Evolutionary conservation across 2,113 vertebrate genomes (phyloP).

Genomic region (Alethe diademata): DNA sequence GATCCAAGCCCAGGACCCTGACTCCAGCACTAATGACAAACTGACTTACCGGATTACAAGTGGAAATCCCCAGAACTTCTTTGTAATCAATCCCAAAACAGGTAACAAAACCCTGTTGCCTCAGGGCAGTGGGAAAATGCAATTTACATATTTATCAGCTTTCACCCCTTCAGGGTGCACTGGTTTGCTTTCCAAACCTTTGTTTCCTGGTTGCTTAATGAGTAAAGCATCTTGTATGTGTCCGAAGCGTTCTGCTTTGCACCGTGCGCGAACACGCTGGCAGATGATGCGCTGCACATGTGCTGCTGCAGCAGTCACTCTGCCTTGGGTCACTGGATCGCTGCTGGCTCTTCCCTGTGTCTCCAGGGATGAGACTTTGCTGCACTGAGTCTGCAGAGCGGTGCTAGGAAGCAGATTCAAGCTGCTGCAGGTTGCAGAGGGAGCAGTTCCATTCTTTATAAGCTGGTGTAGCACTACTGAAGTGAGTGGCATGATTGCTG

Average conservation of each 20-base stretch:
- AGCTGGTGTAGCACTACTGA: fast-evolving
- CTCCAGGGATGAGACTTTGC: background rate
- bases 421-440: background rate
- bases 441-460: background rate
- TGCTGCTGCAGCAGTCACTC: background rate
- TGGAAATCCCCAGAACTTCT: constrained; percentile 97
- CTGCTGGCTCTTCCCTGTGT: background rate
- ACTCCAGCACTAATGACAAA: constrained; percentile 78
- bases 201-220: background rate
- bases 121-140: background rate
- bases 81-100: constrained; percentile 88
- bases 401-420: background rate
- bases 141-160: background rate
- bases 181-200: background rate
- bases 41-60: constrained; percentile 90
- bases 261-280: fast-evolving
- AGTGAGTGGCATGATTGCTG: background rate
- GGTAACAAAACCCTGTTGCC: constrained; percentile 73
- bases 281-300: background rate
- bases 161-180: background rate
- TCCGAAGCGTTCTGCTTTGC: background rate
- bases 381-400: background rate
- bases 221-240: background rate
- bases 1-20: constrained; percentile 93
- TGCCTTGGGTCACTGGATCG: background rate